Evolutionary conservation across 2,113 vertebrate species (phyloP).

Genomic region (Saccopteryx bilineata): DNA sequence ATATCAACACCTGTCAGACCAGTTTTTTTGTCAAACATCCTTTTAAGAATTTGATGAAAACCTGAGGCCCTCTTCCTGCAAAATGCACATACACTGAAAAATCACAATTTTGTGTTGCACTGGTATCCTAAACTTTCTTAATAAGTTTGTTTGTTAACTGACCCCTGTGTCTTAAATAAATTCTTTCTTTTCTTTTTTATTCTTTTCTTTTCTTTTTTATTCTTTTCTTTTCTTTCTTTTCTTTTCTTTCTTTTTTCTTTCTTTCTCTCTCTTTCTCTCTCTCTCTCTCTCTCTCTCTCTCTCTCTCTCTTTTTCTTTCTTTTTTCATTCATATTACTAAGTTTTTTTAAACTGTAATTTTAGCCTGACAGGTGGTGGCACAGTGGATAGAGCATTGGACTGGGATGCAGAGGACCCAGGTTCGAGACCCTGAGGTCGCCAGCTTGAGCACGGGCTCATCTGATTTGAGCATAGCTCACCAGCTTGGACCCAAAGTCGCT

Average conservation of each 20-base stretch:
- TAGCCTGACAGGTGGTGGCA: background rate
- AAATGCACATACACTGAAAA: background rate
- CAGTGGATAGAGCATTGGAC: too few relatives aligned
- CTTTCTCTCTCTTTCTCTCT: background rate
- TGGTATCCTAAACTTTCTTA: constrained; percentile 13
- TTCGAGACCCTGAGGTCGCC: too few relatives aligned
- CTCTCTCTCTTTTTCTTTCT: background rate
- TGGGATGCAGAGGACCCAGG: too few relatives aligned
- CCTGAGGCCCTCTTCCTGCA: background rate
- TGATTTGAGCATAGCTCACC: too few relatives aligned
- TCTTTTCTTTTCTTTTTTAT: too few relatives aligned
- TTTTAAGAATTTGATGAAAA: constrained; percentile 44
- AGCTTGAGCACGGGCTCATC: too few relatives aligned
- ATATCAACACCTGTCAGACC: background rate
- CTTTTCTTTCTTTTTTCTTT: too few relatives aligned
- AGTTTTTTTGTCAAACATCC: background rate
- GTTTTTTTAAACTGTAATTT: constrained; percentile 2
- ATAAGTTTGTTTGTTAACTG: constrained; percentile 14
- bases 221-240: too few relatives aligned
- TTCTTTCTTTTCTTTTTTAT: background rate
- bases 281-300: background rate
- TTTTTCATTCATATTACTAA: constrained; percentile 35
- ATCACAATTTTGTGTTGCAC: background rate
- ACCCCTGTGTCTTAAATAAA: background rate
- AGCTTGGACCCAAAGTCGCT: too few relatives aligned